phyloP scores from a whole-genome alignment of 2,888 invertebrate species.

The Drosophila tanythrix region DNA sequence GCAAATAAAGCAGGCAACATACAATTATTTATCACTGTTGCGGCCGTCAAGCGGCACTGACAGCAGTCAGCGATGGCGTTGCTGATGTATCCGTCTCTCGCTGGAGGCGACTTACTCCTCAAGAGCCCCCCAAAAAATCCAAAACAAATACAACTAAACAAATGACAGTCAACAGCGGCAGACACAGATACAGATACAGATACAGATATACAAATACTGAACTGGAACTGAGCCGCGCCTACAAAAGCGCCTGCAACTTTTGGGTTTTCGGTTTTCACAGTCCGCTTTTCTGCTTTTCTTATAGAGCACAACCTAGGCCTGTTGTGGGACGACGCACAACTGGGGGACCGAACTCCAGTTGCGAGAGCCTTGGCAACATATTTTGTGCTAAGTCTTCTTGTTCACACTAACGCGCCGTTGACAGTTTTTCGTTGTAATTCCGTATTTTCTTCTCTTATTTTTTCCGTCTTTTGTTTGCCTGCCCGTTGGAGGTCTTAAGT shows the following conservation, averaged over 20 bases:
- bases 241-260: conserved; percentile 63
- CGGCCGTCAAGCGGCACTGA: conserved; percentile 50
- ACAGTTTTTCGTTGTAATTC: conserved; percentile 69
- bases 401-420: conserved; percentile 76
- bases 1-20: conserved; percentile 67
- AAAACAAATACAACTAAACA: conserved; percentile 53
- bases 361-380: conserved; percentile 50
- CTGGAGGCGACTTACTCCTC: conserved; percentile 11
- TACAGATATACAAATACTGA: conserved; percentile 13
- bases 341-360: conserved; percentile 18
- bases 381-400: conserved; percentile 76
- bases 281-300: conserved; percentile 6
- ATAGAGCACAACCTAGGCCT: conserved; percentile 32
- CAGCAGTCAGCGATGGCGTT: conserved; percentile 42
- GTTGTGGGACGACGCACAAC: conserved; percentile 36
- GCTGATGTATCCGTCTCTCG: conserved; percentile 20
- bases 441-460: conserved; percentile 43
- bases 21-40: conserved; percentile 74
- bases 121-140: background rate
- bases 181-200: background rate
- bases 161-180: conserved; percentile 60
- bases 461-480: conserved; percentile 34
- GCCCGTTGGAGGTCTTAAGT: conserved; percentile 29
- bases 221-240: conserved; percentile 54
- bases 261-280: conserved; percentile 30